These are phyloP conservation scores for Chrysaora quinquecirrha DNA, from an alignment of 30 jellyfish, hydroid and myxozoan species.

Conservation along the genomic window DNA sequence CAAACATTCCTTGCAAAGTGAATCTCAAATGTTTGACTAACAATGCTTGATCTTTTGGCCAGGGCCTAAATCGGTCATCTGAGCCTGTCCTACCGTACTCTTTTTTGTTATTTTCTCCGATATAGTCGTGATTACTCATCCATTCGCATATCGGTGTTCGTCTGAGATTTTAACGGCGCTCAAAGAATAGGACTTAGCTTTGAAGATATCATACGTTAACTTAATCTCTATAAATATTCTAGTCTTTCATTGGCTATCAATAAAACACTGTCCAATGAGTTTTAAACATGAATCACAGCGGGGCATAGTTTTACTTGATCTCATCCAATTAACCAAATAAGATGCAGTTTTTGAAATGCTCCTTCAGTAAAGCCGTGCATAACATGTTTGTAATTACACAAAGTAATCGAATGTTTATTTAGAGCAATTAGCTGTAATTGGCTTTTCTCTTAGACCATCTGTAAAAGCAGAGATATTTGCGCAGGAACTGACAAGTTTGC, in stretches of 20 bases:
- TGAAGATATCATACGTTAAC: no score
- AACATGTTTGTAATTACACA: neutral
- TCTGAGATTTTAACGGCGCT: no score
- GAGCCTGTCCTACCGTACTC: no score
- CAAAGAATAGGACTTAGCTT: no score
- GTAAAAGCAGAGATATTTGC: neutral
- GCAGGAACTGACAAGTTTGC: neutral
- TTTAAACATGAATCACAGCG: neutral
- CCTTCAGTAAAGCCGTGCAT: neutral
- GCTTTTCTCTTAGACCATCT: neutral
- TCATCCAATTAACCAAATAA: neutral
- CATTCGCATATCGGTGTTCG: no score
- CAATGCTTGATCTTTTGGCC: no score
- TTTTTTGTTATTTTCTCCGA: no score
- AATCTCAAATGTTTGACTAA: no score
- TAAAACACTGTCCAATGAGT: neutral
- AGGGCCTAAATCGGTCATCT: no score
- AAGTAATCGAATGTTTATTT: neutral
- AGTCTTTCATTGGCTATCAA: neutral
- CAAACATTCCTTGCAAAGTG: no score
- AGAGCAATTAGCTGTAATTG: conserved; percentile 1
- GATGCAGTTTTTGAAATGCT: neutral
- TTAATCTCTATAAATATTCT: neutral
- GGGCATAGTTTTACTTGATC: neutral
- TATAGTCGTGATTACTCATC: no score